phyloP scores from a whole-genome alignment of 2,113 vertebrate species.

The Phyllopteryx taeniolatus region DNA sequence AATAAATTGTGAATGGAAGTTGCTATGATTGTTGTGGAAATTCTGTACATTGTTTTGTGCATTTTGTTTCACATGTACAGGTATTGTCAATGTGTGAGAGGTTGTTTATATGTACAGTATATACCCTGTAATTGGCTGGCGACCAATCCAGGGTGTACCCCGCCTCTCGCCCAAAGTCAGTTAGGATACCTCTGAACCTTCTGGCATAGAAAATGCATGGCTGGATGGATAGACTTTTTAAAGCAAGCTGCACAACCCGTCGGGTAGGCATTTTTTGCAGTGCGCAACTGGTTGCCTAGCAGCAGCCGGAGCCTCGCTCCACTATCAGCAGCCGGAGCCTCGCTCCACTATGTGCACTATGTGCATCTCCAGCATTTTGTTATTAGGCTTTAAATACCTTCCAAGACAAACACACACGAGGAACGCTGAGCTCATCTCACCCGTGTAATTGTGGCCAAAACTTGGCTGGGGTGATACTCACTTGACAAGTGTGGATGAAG shows the following conservation, averaged over 20 bases:
- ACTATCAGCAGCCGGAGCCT: slow-evolving; percentile 46
- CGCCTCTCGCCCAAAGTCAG: background rate
- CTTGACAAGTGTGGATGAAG: background rate
- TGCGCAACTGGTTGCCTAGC: slow-evolving; percentile 74
- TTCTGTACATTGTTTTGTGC: background rate
- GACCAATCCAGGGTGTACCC: background rate
- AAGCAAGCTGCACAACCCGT: background rate
- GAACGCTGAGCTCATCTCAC: background rate
- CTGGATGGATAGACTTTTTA: background rate
- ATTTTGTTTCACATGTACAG: background rate
- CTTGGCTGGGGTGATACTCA: background rate
- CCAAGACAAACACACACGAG: background rate
- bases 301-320: slow-evolving; percentile 49
- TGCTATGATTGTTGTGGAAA: background rate
- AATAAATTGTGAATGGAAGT: background rate
- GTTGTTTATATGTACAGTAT: too few species aligned
- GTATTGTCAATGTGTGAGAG: background rate
- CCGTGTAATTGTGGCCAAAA: background rate
- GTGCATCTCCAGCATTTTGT: slow-evolving; percentile 32
- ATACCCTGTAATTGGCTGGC: background rate
- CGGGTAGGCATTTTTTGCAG: slow-evolving; percentile 50
- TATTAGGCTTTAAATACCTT: slow-evolving; percentile 19
- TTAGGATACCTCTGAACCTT: background rate
- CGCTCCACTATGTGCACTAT: slow-evolving; percentile 20
- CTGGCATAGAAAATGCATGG: background rate